Conservation (phyloP, 2,113 vertebrate genomes). For the Vombatus ursinus region DNA sequence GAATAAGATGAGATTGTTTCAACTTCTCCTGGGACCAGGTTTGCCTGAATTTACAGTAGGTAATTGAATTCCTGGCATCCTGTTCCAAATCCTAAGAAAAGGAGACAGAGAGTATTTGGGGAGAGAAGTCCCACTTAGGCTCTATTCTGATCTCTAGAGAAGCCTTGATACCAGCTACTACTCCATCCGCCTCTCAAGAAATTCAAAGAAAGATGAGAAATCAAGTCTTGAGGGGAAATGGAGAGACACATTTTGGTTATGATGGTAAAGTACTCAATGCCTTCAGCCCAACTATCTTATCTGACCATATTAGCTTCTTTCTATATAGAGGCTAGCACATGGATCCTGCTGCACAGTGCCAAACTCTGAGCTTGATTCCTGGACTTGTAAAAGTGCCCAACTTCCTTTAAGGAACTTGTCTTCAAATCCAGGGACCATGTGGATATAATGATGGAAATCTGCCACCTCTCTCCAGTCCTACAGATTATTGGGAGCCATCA, state of each 20-base stretch:
- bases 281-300: not conserved
- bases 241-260: not conserved
- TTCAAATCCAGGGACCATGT: not conserved
- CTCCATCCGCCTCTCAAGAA: too few relatives aligned
- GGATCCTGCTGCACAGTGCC: not conserved
- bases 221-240: not conserved
- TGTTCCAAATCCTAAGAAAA: too few relatives aligned
- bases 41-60: not conserved
- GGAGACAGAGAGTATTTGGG: too few relatives aligned
- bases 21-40: not conserved
- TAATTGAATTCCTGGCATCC: not conserved
- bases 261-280: not conserved
- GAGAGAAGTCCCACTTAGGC: too few relatives aligned
- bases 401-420: not conserved
- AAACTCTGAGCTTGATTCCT: not conserved
- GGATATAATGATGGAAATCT: not conserved
- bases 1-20: not conserved
- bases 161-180: too few relatives aligned
- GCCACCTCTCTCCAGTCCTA: not conserved
- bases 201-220: too few relatives aligned
- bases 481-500: not conserved
- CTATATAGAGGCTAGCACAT: not conserved
- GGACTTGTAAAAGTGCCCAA: not conserved
- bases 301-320: not conserved
- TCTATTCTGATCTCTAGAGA: too few relatives aligned